Evolutionary conservation across 2,888 invertebrate genomes (phyloP).

Genomic region (Nomada hirtipes): DNA sequence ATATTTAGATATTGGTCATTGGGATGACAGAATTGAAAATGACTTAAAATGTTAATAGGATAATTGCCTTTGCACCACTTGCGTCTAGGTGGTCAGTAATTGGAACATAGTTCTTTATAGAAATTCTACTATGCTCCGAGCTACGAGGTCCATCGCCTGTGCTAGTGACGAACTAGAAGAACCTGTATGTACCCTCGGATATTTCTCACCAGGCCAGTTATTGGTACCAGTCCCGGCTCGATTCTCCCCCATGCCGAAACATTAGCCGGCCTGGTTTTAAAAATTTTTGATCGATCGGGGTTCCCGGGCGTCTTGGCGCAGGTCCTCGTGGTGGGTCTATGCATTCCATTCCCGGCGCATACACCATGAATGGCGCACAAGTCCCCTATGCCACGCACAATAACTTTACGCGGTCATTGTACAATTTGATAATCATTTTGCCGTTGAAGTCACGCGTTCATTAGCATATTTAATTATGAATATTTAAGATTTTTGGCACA

Average conservation of each 20-base stretch:
- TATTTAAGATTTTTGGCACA: conserved; percentile 83
- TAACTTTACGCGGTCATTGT: conserved; percentile 77
- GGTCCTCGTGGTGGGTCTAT: conserved; percentile 53
- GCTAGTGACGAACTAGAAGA: not conserved
- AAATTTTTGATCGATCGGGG: conserved; percentile 56
- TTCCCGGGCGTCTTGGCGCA: conserved; percentile 15
- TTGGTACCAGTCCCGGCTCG: conserved; percentile 29
- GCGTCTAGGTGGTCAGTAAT: too few relatives aligned
- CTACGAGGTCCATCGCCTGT: not conserved
- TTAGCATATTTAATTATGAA: conserved; percentile 84
- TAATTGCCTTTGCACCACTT: too few relatives aligned
- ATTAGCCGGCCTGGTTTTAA: conserved; percentile 46
- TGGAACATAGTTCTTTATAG: too few relatives aligned
- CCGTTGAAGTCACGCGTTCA: conserved; percentile 81
- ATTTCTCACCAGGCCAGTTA: conserved; percentile 31
- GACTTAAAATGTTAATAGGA: too few relatives aligned
- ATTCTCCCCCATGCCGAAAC: conserved; percentile 35
- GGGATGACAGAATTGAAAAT: too few relatives aligned
- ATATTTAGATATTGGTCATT: too few relatives aligned
- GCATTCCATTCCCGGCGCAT: conserved; percentile 47
- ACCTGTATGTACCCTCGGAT: not conserved
- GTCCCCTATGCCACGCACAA: conserved; percentile 56
- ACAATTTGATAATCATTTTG: conserved; percentile 82
- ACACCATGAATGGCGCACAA: not conserved
- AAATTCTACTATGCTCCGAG: too few relatives aligned